Evolutionary conservation across 2,888 invertebrate species (phyloP).

Genomic region (Beris morrisii): DNA sequence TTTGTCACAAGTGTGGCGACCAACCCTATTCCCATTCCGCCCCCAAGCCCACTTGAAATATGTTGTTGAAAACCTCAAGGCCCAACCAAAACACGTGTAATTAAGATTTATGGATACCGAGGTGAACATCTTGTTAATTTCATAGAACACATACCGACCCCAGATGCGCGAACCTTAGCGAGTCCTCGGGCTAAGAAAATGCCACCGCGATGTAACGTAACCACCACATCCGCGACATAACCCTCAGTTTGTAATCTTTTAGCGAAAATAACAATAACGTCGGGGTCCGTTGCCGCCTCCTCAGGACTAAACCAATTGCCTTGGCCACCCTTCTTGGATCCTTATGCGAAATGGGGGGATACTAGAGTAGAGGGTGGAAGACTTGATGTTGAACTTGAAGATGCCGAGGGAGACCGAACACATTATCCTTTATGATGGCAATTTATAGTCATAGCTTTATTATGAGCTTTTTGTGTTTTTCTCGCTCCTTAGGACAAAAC

Average conservation of each 20-base stretch:
- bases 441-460: constrained; percentile 39
- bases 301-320: too few species aligned
- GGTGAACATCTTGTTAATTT: constrained; percentile 43
- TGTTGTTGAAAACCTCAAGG: neutral
- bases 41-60: neutral
- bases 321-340: too few species aligned
- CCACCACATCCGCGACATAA: constrained; percentile 17
- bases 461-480: constrained; percentile 38
- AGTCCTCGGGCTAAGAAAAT: neutral
- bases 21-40: neutral
- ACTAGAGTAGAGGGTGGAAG: neutral
- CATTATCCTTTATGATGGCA: constrained; percentile 39
- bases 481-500: neutral
- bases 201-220: neutral
- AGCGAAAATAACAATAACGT: constrained; percentile 17
- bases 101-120: constrained; percentile 43
- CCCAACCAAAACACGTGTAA: constrained; percentile 42
- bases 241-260: constrained; percentile 30
- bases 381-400: constrained; percentile 1
- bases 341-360: neutral
- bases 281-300: too few species aligned
- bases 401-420: constrained; percentile 22
- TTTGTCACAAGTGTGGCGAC: constrained; percentile 1
- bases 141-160: constrained; percentile 26
- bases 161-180: constrained; percentile 15